Evolutionary conservation across 2,888 invertebrate species (phyloP).

Genomic region (Eulithis testata): DNA sequence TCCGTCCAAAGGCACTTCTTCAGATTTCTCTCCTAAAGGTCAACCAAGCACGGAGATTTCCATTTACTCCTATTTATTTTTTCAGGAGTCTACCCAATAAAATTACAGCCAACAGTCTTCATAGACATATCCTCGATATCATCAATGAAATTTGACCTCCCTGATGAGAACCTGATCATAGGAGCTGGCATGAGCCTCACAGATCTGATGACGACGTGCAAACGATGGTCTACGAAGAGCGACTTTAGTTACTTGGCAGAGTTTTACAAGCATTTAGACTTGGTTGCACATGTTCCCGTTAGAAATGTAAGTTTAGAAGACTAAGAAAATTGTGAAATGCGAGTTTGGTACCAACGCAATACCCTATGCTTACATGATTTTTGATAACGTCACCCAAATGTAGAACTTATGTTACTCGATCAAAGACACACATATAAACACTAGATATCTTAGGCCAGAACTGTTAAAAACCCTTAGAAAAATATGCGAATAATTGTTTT

Average conservation of each 20-base stretch:
- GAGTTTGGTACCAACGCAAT: no score
- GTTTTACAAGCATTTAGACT: conserved; percentile 86
- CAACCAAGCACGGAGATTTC: no score
- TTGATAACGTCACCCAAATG: no score
- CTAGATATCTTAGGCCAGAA: no score
- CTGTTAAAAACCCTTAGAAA: no score
- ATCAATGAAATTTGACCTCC: conserved; percentile 69
- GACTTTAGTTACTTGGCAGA: conserved; percentile 85
- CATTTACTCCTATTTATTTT: not conserved
- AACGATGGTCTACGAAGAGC: conserved; percentile 62
- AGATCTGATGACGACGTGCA: conserved; percentile 80
- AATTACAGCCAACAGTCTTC: conserved; percentile 72
- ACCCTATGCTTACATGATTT: no score
- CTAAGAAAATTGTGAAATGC: no score
- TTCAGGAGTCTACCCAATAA: conserved; percentile 77
- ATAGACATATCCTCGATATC: conserved; percentile 86
- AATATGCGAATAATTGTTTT: not conserved
- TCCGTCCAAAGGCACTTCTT: no score
- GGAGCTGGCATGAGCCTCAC: conserved; percentile 85
- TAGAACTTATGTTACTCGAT: no score
- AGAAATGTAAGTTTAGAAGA: conserved; percentile 86
- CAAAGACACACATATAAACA: no score
- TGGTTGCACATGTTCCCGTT: conserved; percentile 89
- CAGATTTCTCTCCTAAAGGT: no score
- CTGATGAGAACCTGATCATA: conserved; percentile 74